Conservation (phyloP, 2,797 vertebrate genomes). For the Danio jaintianensis region DNA sequence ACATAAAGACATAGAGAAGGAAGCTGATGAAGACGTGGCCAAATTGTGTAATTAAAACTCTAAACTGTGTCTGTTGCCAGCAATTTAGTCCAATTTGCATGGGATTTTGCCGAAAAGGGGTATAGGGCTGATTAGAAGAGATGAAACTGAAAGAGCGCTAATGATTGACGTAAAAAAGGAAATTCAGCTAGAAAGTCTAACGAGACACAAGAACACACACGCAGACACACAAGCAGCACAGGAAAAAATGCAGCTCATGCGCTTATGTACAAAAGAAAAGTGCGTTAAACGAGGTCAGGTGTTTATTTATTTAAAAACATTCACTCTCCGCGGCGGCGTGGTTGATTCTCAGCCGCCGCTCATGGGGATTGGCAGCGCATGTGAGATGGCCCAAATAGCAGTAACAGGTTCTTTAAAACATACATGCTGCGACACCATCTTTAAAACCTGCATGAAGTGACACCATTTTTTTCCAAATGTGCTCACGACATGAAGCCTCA, state of each 20-base stretch:
- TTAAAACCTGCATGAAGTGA: conserved; percentile 21
- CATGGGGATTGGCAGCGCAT: conserved; percentile 5
- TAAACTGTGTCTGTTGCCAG: not conserved
- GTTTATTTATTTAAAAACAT: conserved; percentile 51
- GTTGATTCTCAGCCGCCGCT: conserved; percentile 14
- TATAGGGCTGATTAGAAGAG: conserved; percentile 7
- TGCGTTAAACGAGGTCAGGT: conserved; percentile 46
- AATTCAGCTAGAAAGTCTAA: not conserved
- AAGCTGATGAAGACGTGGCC: conserved; percentile 7
- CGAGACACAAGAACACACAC: not conserved
- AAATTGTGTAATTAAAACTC: conserved; percentile 4
- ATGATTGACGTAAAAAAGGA: conserved; percentile 5
- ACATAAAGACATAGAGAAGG: not conserved
- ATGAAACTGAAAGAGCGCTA: conserved; percentile 8
- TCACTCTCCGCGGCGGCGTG: not conserved
- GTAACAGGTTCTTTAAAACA: conserved; percentile 37
- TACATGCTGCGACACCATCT: conserved; percentile 40
- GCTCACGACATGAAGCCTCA: not conserved
- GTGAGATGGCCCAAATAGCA: conserved; percentile 43
- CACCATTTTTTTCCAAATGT: conserved; percentile 16
- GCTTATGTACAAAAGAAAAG: conserved; percentile 1
- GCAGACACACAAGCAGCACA: not conserved
- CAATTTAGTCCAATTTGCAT: conserved; percentile 2
- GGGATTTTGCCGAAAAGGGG: not conserved
- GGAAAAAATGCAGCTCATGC: conserved; percentile 7